A percentile compares a stretch with the other conserved stretches of the same genome.
phyloP scores from a whole-genome alignment of 2,113 vertebrate species.

The Atlantisia rogersi region DNA sequence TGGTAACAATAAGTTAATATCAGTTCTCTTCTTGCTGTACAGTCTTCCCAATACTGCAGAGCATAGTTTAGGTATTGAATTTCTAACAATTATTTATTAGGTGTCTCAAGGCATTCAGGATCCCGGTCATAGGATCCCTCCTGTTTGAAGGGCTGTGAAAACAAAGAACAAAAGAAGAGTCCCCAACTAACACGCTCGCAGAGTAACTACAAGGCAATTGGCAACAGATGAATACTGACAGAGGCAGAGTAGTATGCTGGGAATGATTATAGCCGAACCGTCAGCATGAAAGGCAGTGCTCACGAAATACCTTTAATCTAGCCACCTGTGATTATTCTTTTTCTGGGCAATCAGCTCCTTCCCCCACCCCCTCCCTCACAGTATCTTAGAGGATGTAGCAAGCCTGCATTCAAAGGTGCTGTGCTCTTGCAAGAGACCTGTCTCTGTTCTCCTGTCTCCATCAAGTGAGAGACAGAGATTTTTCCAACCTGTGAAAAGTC shows the following conservation, averaged over 20 bases:
- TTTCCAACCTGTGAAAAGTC: background rate
- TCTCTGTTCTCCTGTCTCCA: background rate
- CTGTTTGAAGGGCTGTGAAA: background rate
- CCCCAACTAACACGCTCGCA: background rate
- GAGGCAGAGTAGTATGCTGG: slow-evolving; percentile 44
- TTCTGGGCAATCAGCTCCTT: background rate
- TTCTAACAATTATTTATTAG: slow-evolving; percentile 17
- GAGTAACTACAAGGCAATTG: slow-evolving; percentile 59
- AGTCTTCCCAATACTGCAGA: background rate
- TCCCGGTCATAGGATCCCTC: background rate
- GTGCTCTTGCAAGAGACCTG: background rate
- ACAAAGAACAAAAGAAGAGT: slow-evolving; percentile 35
- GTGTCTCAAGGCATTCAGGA: background rate
- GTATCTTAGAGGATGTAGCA: background rate
- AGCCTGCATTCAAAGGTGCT: background rate
- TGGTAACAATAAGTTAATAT: background rate
- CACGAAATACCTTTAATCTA: slow-evolving; percentile 47
- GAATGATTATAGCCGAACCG: slow-evolving; percentile 46
- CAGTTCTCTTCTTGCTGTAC: background rate
- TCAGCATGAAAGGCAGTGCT: slow-evolving; percentile 47
- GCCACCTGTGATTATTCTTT: slow-evolving; percentile 19
- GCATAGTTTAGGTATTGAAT: background rate
- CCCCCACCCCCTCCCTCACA: too few relatives aligned
- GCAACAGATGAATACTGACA: slow-evolving; percentile 38
- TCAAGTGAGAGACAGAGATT: slow-evolving; percentile 24